Base-by-base conservation (phyloP, 2,888 invertebrate genomes). In the Sacculina carcini region DNA sequence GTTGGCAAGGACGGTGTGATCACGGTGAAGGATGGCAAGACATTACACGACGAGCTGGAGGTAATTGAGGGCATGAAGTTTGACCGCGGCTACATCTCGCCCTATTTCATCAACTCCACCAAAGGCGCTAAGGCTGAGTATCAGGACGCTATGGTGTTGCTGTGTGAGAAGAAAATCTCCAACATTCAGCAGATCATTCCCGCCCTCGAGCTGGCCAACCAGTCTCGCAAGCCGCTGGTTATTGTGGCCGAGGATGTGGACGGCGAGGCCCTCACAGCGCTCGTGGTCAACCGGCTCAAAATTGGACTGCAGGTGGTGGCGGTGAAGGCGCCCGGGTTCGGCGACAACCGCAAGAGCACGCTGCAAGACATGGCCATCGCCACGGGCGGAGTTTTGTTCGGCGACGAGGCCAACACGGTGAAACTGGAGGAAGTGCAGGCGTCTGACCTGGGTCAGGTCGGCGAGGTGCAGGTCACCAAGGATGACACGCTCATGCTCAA, bases 21-120 rank as follows among this genome's bases (percentile, higher is more conserved):
- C 59, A 98, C 98, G 5, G 98, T 98, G 0, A 99, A 99, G 67
- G 98, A 99, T 67, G 98, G 98, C 48, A 98, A 99, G 69, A 98
- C 96, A 0, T 71, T 98, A 49, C 73, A 69, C 54, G 98, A 98
- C 67, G 98, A 99, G 65, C 70, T 98, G 49, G 96, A 98, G 69
- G 74, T 89, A 71, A 60, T 57, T 39, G 96, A 98, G 70, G 98
- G 98, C 61, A 89, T 98, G 90, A 92, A 92, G 69, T 96, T 99
- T 66, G 98, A 98, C 65, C 75, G 98, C 61, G 98, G 98, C 58
- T 98, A 96, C 69, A 96, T 98, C 67, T 98, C 98, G 54, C 98
- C 98, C 40, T 99, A 98, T 68, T 98, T 98, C 71, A 98, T 98
- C 64, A 98, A 98, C 69, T 85, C 92, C 0, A 73, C 85, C 10